Percentiles rank a stretch among this genome's conserved stretches.
These are phyloP conservation scores for Monomorium pharaonis DNA, from an alignment of 1,140 invertebrate species.

Conservation along the genomic window DNA sequence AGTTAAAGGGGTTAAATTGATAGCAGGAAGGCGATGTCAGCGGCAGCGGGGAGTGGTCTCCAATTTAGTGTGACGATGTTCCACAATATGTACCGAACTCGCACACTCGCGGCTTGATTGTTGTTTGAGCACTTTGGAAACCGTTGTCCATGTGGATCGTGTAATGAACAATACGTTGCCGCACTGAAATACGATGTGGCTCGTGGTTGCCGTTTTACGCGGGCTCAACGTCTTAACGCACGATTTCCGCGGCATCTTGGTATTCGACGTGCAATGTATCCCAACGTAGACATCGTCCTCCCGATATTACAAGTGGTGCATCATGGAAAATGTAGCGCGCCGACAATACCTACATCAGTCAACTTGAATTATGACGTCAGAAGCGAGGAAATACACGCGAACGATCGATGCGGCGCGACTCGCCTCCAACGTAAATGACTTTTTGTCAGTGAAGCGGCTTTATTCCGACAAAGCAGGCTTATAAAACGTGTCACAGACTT, in stretches of 20 bases:
- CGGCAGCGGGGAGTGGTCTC: background rate
- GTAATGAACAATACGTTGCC: slow-evolving; percentile 63
- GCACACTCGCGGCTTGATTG: slow-evolving; percentile 70
- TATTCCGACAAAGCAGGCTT: slow-evolving; percentile 26
- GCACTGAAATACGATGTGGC: background rate
- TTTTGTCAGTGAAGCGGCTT: slow-evolving; percentile 27
- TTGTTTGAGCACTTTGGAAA: slow-evolving; percentile 75
- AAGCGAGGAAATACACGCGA: slow-evolving; percentile 8
- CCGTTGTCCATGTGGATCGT: background rate
- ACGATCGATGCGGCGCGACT: slow-evolving; percentile 30
- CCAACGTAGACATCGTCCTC: background rate
- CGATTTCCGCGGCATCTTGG: background rate
- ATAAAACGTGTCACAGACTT: slow-evolving; percentile 44
- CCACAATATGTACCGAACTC: slow-evolving; percentile 73
- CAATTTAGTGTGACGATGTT: slow-evolving; percentile 68
- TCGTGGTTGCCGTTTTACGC: slow-evolving; percentile 1
- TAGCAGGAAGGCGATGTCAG: slow-evolving; percentile 11
- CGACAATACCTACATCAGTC: slow-evolving; percentile 9
- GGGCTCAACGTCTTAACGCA: slow-evolving; percentile 3
- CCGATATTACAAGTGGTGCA: background rate
- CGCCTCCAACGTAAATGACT: slow-evolving; percentile 45
- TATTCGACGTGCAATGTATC: background rate
- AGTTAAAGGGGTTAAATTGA: slow-evolving; percentile 72
- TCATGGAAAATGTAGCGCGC: background rate
- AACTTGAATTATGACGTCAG: slow-evolving; percentile 12